Evolutionary conservation across 2,888 invertebrate species (phyloP), one percentile per base, ranked within the genome.

Genomic region (Acronicta leporina): DNA sequence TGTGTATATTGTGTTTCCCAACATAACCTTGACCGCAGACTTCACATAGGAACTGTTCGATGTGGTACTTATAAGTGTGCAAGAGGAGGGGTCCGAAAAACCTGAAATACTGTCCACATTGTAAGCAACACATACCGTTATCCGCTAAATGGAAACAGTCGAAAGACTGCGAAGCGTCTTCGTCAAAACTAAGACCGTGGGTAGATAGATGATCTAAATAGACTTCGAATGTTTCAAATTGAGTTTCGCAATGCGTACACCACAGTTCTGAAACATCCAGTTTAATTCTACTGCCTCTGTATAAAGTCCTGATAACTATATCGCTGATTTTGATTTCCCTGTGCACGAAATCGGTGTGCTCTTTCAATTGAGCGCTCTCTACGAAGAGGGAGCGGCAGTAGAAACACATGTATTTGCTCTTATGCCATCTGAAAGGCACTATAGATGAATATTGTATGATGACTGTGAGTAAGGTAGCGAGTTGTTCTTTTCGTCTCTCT

Each of bases 1-100:
- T 80, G 0, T 76, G 67, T 0, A 90, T 63, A 11, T 84, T 83
- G 0, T 73, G 58, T 47, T 84, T 86, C 0, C 80, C 81, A 0
- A 79, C 70, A 35, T 87, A 89, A 0, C 83, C 83, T 53, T 83
- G 76, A 0, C 90, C 91, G 33, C 91, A 91, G 0, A 85, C 73
- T 14, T 90, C 89, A 54, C 91, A 91, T 0, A 87, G 47, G 45
- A 82, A 84, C 7, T 65, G 48, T 6, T 78, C 48, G 0, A 58
- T 53, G 35, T 88, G 88, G 15, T 74, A 77, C 49, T 81, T 84
- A 38, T 87, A 78, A 0, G 80, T 77, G 35, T 91, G 91, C 0
- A 75, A 66, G 0, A 89, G 51, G 0, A 91, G 60, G 0, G 85
- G 78, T 0, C 84, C 84, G 42, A 90, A 91, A 47, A 87, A 90